Evolutionary conservation across 2,888 invertebrate genomes (phyloP), one percentile per base, ranked within the genome.

Genomic region (Seladonia tumulorum): DNA sequence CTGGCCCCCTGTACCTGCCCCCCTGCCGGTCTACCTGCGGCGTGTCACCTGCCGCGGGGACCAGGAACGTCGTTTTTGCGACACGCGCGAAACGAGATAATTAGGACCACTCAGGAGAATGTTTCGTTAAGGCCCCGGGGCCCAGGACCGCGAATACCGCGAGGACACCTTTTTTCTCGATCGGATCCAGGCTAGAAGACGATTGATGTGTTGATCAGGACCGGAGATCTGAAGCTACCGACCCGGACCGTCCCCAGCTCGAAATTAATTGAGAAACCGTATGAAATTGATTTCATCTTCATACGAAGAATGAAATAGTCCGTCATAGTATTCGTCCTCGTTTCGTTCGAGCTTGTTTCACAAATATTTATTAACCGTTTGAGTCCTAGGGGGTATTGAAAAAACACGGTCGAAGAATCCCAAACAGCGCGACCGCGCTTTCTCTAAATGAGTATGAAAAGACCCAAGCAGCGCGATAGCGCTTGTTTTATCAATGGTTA

Each of bases 41-140:
- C 79, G 86, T 85, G 76, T 88, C 85, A 81, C 84, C 86, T 87
- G 88, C 85, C 85, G 81, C 70, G 73, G 47, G 71, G 60, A 66
- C 74, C 68, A 76, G 47, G 72, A 45, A 72, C 74, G 78, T 79
- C 79, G 79, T 73, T 91, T 88, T 85, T 87, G 75, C 74, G 60
- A 60, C 81, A 80, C 85, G 85, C 83, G 83, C 76, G 89, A 85
- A 86, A 88, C 84, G 85, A 90, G 83, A 88, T 88, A 86, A 90
- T 90, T 89, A 82, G 81, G 81, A 75, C 60, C 76, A n/a, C 35
- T 77, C 53, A 49, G 47, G 72, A 80, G 73, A 76, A 79, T 76
- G 53, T 86, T 74, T 87, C 79, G 73, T 79, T 78, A 74, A 74
- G 74, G 29, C 47, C 42, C 70, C 63, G 29, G n/a, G 42, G n/a